Conservation (phyloP, 2,113 vertebrate genomes). For the Oryctolagus cuniculus region mOryCun1.1 NC_091438.1:83045001-83045500, state of each 20-base stretch:
- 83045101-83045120: slow-evolving; percentile 63
- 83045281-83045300: not conserved
- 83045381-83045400: not conserved
- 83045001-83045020: not conserved
- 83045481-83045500: slow-evolving; percentile 38
- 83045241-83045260: not conserved
- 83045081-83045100: slow-evolving; percentile 45
- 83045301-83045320: not conserved
- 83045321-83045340: not conserved
- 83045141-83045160: slow-evolving; percentile 49
- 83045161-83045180: slow-evolving; percentile 49
- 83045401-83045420: not conserved
- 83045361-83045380: not conserved
- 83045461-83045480: slow-evolving; percentile 47
- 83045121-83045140: slow-evolving; percentile 62
- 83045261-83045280: not conserved
- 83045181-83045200: slow-evolving; percentile 41
- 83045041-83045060: slow-evolving; percentile 61
- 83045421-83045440: not conserved
- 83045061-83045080: slow-evolving; percentile 61
- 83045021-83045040: not conserved
- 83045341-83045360: not conserved
- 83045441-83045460: not conserved
- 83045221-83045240: slow-evolving; percentile 21
- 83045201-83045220: not conserved